phyloP scores from a whole-genome alignment of 1,140 invertebrate species.

The Chironomus striatipennis region DNA sequence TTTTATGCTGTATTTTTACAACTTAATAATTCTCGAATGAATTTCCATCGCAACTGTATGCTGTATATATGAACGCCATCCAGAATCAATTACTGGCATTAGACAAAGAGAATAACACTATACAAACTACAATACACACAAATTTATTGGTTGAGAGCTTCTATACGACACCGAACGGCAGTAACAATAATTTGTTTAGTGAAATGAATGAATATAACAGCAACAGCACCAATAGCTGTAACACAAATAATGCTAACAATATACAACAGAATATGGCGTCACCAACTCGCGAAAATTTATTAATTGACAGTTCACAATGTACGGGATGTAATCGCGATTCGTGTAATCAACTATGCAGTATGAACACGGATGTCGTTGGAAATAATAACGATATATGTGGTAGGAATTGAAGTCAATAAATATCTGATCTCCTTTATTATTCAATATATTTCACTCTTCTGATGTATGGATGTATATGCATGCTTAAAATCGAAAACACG shows the following conservation, averaged over 20 bases:
- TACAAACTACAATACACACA: slow-evolving; percentile 11
- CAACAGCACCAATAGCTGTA: slow-evolving; percentile 3
- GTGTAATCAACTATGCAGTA: slow-evolving; percentile 10
- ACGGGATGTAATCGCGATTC: not conserved
- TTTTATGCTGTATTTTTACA: no score
- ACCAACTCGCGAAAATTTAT: not conserved
- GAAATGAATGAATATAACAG: slow-evolving; percentile 16
- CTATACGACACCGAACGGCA: slow-evolving; percentile 16
- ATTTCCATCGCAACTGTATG: not conserved
- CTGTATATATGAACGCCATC: not conserved
- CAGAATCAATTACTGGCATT: slow-evolving; percentile 20
- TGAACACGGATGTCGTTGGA: not conserved
- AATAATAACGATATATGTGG: not conserved
- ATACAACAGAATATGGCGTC: not conserved
- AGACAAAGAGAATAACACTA: slow-evolving; percentile 18
- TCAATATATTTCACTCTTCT: no score
- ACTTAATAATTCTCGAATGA: not conserved
- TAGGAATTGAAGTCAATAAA: not conserved
- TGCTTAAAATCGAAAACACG: no score
- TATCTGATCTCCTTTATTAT: no score
- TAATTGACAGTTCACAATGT: slow-evolving; percentile 15
- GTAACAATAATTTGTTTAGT: slow-evolving; percentile 1
- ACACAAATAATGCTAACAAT: not conserved
- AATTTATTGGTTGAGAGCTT: slow-evolving; percentile 21
- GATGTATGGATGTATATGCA: no score